Evolutionary conservation across 2,113 vertebrate species (phyloP).

Genomic region (Melanerpes formicivorus): DNA sequence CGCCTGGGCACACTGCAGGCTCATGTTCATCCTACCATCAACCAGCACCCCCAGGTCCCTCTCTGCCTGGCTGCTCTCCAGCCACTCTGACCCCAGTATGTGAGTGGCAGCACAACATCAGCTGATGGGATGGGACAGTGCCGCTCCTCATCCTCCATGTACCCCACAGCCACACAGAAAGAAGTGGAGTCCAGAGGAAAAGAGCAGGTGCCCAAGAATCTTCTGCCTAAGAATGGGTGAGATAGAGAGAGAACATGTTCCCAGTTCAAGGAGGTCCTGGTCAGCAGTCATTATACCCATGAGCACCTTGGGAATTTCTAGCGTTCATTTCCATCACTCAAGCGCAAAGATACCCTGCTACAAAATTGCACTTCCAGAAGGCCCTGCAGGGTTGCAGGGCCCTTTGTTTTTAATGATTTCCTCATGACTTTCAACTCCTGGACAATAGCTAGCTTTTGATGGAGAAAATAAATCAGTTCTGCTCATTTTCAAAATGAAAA

Average conservation of each 20-base stretch:
- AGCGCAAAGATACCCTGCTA: background rate
- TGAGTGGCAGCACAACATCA: background rate
- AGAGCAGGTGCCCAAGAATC: rapidly evolving
- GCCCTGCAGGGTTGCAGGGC: background rate
- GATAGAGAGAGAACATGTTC: background rate
- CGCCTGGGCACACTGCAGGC: no score
- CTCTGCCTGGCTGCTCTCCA: no score
- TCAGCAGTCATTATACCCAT: background rate
- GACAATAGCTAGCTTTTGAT: background rate
- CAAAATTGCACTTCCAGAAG: background rate
- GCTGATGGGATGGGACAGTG: background rate
- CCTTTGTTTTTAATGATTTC: background rate
- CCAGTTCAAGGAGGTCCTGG: background rate
- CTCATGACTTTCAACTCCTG: background rate
- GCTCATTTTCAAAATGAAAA: background rate
- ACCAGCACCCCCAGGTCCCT: no score
- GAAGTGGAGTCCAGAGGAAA: background rate
- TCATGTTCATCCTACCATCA: no score
- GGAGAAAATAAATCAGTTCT: background rate
- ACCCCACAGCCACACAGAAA: background rate
- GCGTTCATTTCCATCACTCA: background rate
- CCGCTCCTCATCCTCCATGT: rapidly evolving
- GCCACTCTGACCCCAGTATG: no score
- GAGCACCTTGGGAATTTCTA: background rate
- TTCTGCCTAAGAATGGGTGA: background rate